Base-by-base conservation (phyloP, 1,140 invertebrate genomes). In the Papilio glaucus region DNA sequence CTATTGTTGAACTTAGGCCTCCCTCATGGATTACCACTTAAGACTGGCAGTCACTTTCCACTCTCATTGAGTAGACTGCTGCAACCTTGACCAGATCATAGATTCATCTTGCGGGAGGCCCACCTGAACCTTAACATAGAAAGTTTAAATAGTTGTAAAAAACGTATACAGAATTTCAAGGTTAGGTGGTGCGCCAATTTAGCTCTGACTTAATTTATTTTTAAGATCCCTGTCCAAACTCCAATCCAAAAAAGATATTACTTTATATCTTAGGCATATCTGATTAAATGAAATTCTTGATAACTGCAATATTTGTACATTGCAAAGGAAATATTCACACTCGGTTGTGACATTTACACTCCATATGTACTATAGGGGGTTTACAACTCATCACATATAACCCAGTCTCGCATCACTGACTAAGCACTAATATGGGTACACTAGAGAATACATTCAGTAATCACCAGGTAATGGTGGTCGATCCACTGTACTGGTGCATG, bases 351-450 rank as follows among this genome's bases (percentile, higher is more conserved):
- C 45, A 49, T 49, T 10, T 12, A 69, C 41, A 69, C 67, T 42
- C 38, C 18, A 13, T 45, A 67, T 69, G 67, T 69, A 69, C 67
- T 69, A 49, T 49, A 42, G 42, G 65, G 65, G 41, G 12, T 68
- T 68, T 26, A 45, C 33, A 62, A 15, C 13, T 68, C 1, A 8
- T 62, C 60, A 62, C 41, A 26, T 24, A 69, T 12, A 15, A 49
- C 26, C 63, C 63, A 68, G n/a, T 38, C 37, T 38, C 12, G 60
- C 62, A 53, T 69, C n/a, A 37, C 38, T 37, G 37, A 67, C 42
- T 69, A 69, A 53, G 26, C 67, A 69, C 42, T 69, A 68, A 24
- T 15, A 33, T 29, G 29, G 38, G 65, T 68, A 49, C 65, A 68
- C 65, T 49, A 68, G 18, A 53, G 29, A 33, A 33, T 33, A 6